Evolutionary conservation across 2,888 invertebrate species (phyloP).

Genomic region (Orchesellides sinensis): DNA sequence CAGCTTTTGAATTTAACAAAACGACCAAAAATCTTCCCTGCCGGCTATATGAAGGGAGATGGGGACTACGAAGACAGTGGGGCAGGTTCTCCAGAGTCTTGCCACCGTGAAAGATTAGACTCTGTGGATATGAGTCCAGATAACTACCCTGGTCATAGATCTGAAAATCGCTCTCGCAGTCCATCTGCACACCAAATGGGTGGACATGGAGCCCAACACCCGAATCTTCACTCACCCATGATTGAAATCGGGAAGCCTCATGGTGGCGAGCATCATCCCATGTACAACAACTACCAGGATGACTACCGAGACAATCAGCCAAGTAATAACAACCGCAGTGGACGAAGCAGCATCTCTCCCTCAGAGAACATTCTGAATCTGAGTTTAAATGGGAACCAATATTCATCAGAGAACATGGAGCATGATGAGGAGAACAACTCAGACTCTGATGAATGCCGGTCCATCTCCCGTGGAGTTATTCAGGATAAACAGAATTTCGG

Average conservation of each 20-base stretch:
- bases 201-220: slow-evolving; percentile 47
- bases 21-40: slow-evolving; percentile 80
- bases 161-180: slow-evolving; percentile 72
- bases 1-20: slow-evolving; percentile 91
- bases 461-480: slow-evolving; percentile 47
- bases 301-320: slow-evolving; percentile 75
- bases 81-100: slow-evolving; percentile 44
- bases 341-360: slow-evolving; percentile 70
- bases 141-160: slow-evolving; percentile 63
- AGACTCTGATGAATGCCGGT: slow-evolving; percentile 67
- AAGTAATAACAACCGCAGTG: slow-evolving; percentile 71
- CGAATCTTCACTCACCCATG: slow-evolving; percentile 66
- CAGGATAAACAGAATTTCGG: slow-evolving; percentile 46
- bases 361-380: slow-evolving; percentile 74
- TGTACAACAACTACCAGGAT: slow-evolving; percentile 76
- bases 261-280: slow-evolving; percentile 67
- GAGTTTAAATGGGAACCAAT: slow-evolving; percentile 68
- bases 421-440: slow-evolving; percentile 71
- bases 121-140: slow-evolving; percentile 65
- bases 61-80: slow-evolving; percentile 11
- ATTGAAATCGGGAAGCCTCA: slow-evolving; percentile 73
- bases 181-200: slow-evolving; percentile 68
- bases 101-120: slow-evolving; percentile 50
- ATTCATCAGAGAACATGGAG: slow-evolving; percentile 71
- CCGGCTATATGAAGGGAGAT: slow-evolving; percentile 59